These are phyloP conservation scores for Drosophila pegasa DNA, from an alignment of 2,888 invertebrate genomes.

Conservation along the genomic window DNA sequence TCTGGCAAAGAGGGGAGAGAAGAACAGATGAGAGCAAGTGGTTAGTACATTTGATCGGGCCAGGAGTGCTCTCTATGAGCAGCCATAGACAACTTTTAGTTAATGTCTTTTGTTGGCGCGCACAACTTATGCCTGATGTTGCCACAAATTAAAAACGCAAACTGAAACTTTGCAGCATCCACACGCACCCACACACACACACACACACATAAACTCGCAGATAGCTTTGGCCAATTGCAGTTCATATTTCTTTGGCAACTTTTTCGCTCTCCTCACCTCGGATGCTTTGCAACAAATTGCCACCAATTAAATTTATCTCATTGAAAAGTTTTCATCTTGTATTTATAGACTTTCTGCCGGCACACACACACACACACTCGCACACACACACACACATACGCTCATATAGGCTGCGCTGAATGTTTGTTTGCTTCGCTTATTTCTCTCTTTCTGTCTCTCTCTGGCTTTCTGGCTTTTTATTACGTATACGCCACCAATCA, in stretches of 20 bases:
- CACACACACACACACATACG: constrained; percentile 20
- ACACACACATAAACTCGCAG: constrained; percentile 12
- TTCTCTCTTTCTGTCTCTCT: constrained; percentile 45
- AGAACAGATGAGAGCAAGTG: background rate
- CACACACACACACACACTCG: constrained; percentile 20
- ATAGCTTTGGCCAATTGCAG: constrained; percentile 71
- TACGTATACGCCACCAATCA: constrained; percentile 78
- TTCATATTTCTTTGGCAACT: constrained; percentile 75
- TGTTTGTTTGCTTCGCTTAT: constrained; percentile 54
- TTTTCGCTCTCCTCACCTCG: constrained; percentile 47
- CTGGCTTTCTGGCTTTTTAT: too few relatives aligned
- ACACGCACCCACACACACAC: constrained; percentile 26
- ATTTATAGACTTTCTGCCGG: constrained; percentile 72
- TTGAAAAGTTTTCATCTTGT: constrained; percentile 81
- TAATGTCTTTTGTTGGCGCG: constrained; percentile 41
- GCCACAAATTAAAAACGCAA: constrained; percentile 73
- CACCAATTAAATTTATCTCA: constrained; percentile 83
- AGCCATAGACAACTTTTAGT: constrained; percentile 42
- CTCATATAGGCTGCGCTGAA: constrained; percentile 27
- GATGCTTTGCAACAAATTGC: constrained; percentile 80
- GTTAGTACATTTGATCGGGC: background rate
- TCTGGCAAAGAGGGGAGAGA: constrained; percentile 60
- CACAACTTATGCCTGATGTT: constrained; percentile 55
- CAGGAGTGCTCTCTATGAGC: background rate
- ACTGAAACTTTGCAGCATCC: constrained; percentile 60